Base-by-base conservation (phyloP, 1,140 invertebrate genomes). In the Leptopilina clavipes region DNA sequence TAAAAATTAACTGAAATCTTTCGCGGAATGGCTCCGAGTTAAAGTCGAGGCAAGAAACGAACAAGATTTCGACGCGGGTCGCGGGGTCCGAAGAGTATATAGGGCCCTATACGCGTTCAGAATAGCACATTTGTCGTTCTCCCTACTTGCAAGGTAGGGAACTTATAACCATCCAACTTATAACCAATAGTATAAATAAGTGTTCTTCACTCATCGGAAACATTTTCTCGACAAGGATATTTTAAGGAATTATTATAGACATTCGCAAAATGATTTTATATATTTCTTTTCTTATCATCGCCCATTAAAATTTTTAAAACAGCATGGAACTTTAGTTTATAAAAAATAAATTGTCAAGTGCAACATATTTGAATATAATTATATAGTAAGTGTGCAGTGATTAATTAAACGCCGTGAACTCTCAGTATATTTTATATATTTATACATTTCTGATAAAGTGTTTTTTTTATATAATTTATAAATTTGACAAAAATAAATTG, bases 61-160 rank as follows among this genome's bases (percentile, higher is more conserved):
- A 25, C 25, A 65, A 65, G 59, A 65, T 65, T 65, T 65, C 59
- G 59, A 65, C 59, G 59, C 84, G 81, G 83, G 81, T 80, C 77
- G 85, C 81, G 87, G 85, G 86, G 83, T 83, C 81, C 73, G 80
- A 78, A 76, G 79, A 79, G 88, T 91, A 90, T 91, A 91, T 89
- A 90, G 87, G 86, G 84, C 86, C 87, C 86, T 85, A 87, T 86
- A 86, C 88, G 88, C 88, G 87, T 80, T 81, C 85, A 82, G 90
- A 89, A 90, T 90, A 90, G 83, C 86, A 88, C 89, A 91, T 89
- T 89, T 86, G 88, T 83, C 84, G 84, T 85, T 89, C 80, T 87
- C 81, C 87, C 87, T 90, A 85, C 84, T 85, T 84, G 83, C 83
- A 82, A 81, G 79, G 83, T 79, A 80, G 81, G 84, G 45, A 77